Evolutionary conservation across 1,140 invertebrate genomes (phyloP).

Genomic region (Drosophila burlai): DNA sequence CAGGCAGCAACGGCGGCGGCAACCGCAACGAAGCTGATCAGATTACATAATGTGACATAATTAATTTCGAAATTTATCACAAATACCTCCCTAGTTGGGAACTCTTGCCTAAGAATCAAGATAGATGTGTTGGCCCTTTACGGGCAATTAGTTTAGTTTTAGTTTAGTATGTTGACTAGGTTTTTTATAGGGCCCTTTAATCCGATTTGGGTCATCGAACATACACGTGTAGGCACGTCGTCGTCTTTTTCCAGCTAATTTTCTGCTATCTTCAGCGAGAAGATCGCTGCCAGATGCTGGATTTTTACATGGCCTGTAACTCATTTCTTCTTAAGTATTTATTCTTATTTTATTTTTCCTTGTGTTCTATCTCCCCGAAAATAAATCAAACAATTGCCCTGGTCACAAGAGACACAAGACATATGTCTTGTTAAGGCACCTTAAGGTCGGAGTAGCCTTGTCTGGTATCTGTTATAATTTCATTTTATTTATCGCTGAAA

Average conservation of each 20-base stretch:
- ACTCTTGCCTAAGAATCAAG: slow-evolving; percentile 18
- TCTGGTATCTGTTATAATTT: slow-evolving; percentile 72
- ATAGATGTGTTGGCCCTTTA: slow-evolving; percentile 25
- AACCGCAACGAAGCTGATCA: slow-evolving; percentile 72
- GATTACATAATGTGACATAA: slow-evolving; percentile 85
- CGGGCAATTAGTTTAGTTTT: slow-evolving; percentile 28
- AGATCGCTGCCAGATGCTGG: slow-evolving; percentile 46
- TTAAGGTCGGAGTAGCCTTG: slow-evolving; percentile 32
- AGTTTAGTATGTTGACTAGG: slow-evolving; percentile 22
- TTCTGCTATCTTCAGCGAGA: slow-evolving; percentile 51
- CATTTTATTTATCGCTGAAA: slow-evolving; percentile 75
- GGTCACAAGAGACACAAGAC: slow-evolving; percentile 24
- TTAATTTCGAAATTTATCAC: slow-evolving; percentile 75
- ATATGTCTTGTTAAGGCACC: slow-evolving; percentile 50
- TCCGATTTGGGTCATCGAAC: slow-evolving; percentile 75
- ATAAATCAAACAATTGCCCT: slow-evolving; percentile 78
- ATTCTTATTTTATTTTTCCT: slow-evolving; percentile 34
- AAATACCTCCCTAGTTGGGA: slow-evolving; percentile 9
- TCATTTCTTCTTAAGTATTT: slow-evolving; percentile 37
- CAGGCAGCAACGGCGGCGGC: slow-evolving; percentile 24
- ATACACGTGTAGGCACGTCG: slow-evolving; percentile 55
- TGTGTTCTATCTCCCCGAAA: slow-evolving; percentile 45
- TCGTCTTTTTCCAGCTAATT: slow-evolving; percentile 72
- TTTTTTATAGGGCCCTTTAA: slow-evolving; percentile 42
- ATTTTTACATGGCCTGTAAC: slow-evolving; percentile 40